Conservation (phyloP, 2,797 vertebrate genomes). For the Columba guinea region DNA sequence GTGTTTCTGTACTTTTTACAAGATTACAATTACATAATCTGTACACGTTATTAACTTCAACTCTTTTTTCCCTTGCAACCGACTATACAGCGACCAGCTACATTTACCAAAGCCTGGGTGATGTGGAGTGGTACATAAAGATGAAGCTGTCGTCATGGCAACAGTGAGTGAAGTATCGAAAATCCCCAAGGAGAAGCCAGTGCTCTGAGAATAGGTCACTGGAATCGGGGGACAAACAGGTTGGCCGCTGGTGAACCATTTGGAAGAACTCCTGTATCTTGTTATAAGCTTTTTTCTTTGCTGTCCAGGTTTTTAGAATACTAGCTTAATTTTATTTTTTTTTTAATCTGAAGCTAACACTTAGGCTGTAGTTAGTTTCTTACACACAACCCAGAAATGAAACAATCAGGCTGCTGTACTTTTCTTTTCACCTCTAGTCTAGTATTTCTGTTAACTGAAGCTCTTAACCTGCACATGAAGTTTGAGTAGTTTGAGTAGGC, state of each 20-base stretch:
- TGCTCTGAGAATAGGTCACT: slow-evolving; percentile 99
- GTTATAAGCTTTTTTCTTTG: slow-evolving; percentile 94
- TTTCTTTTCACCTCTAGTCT: background rate
- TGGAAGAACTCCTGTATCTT: slow-evolving; percentile 99
- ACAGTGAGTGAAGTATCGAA: slow-evolving; percentile 99
- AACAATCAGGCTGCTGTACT: slow-evolving; percentile 26
- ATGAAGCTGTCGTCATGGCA: slow-evolving; percentile 99
- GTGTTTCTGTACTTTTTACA: slow-evolving; percentile 80
- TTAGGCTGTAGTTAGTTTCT: slow-evolving; percentile 55
- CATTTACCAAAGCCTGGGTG: slow-evolving; percentile 99
- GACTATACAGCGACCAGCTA: slow-evolving; percentile 99
- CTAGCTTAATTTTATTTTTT: slow-evolving; percentile 21
- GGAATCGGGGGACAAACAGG: slow-evolving; percentile 99
- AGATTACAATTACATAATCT: slow-evolving; percentile 73
- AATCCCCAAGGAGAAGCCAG: slow-evolving; percentile 99
- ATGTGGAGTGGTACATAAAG: slow-evolving; percentile 99
- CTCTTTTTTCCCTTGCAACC: slow-evolving; percentile 99
- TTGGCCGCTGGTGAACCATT: slow-evolving; percentile 98
- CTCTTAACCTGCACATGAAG: slow-evolving; percentile 32
- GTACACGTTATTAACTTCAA: slow-evolving; percentile 96
- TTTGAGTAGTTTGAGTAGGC: slow-evolving; percentile 13
- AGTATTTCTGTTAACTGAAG: slow-evolving; percentile 53
- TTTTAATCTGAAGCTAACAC: slow-evolving; percentile 38
- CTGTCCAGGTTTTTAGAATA: slow-evolving; percentile 85
- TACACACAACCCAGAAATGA: slow-evolving; percentile 41